Conservation (phyloP, 2,797 vertebrate genomes). For the Pampus argenteus region DNA sequence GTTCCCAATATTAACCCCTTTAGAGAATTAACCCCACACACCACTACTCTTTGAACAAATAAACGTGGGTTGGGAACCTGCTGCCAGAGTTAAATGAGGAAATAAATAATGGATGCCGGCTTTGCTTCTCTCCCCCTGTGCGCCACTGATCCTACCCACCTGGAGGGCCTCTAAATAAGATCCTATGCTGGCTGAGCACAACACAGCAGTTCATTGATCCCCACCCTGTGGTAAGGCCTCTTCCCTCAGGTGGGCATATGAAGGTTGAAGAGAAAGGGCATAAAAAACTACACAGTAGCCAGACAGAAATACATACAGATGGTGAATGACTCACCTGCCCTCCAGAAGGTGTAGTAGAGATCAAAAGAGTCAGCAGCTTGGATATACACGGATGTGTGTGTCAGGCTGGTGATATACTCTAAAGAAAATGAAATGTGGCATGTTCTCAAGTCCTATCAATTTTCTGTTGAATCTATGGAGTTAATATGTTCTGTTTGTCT, state of each 20-base stretch:
- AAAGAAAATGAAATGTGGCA: constrained; percentile 51
- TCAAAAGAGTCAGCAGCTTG: constrained; percentile 53
- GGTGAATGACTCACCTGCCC: constrained; percentile 55
- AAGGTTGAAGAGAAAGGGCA: constrained; percentile 69
- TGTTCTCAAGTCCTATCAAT: constrained; percentile 43
- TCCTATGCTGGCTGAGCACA: constrained; percentile 73
- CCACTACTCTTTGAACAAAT: constrained; percentile 70
- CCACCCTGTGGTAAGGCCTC: constrained; percentile 61
- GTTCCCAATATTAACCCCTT: constrained; percentile 77
- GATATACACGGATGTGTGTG: constrained; percentile 24
- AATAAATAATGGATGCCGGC: constrained; percentile 78
- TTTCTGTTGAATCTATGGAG: constrained; percentile 35
- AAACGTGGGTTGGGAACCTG: constrained; percentile 59
- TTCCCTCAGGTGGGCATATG: constrained; percentile 70
- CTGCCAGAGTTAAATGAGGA: constrained; percentile 76
- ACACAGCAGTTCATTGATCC: constrained; percentile 79
- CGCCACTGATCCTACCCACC: constrained; percentile 77
- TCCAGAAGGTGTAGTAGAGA: constrained; percentile 46
- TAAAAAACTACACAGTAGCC: constrained; percentile 34
- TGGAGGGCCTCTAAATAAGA: constrained; percentile 80
- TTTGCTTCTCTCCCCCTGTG: constrained; percentile 63
- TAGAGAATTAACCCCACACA: constrained; percentile 73
- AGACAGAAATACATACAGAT: constrained; percentile 33
- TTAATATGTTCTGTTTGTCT: constrained; percentile 60
- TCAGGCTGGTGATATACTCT: constrained; percentile 13